A percentile compares a stretch with the other conserved stretches of the same genome.
Evolutionary conservation across 2,113 vertebrate genomes (phyloP).

Genomic region (Alligator mississippiensis): DNA sequence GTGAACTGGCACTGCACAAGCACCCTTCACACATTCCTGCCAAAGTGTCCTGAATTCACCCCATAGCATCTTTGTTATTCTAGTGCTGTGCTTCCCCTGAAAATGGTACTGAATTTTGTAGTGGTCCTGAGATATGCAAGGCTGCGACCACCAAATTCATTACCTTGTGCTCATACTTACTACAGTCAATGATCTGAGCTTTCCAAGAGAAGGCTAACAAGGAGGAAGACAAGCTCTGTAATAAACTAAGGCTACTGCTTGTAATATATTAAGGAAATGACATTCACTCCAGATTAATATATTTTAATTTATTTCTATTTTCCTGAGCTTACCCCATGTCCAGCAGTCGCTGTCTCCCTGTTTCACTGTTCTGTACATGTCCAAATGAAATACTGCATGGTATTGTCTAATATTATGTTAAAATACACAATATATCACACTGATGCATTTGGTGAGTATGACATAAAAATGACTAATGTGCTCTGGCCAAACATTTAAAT

Average conservation of each 20-base stretch:
- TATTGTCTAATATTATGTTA: constrained; percentile 70
- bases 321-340: constrained; percentile 25
- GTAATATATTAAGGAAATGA: constrained; percentile 46
- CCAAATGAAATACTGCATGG: constrained; percentile 48
- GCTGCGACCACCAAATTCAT: neutral
- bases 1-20: fast-evolving
- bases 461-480: constrained; percentile 61
- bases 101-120: neutral
- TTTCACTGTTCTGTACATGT: constrained; percentile 24
- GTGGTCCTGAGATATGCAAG: neutral
- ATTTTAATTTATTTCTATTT: constrained; percentile 67
- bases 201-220: constrained; percentile 1
- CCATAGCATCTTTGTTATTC: neutral
- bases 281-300: constrained; percentile 59
- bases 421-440: constrained; percentile 66
- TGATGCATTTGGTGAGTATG: constrained; percentile 46
- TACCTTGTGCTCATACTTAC: neutral
- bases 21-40: neutral
- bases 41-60: neutral
- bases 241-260: constrained; percentile 21
- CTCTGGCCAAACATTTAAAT: constrained; percentile 56
- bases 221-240: neutral
- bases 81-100: neutral
- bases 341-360: constrained; percentile 28
- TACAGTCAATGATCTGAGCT: neutral